These are phyloP conservation scores for Ctenoplectra terminalis DNA, from an alignment of 1,140 invertebrate genomes.

Conservation along the genomic window DNA sequence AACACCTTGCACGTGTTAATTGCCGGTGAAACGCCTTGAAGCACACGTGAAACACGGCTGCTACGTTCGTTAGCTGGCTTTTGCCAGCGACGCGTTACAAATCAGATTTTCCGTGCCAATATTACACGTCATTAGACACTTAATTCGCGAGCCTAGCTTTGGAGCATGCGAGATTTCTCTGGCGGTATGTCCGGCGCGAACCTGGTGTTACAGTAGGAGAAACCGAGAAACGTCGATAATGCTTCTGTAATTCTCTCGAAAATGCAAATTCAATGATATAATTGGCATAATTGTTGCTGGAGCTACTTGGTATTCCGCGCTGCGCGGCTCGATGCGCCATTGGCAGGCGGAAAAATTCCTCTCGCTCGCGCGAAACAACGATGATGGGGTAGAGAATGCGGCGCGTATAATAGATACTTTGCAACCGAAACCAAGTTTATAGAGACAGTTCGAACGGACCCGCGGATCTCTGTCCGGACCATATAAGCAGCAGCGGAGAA, in stretches of 20 bases:
- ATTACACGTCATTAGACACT: constrained; percentile 28
- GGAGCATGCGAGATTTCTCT: background rate
- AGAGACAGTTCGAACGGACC: background rate
- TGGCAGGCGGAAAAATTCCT: background rate
- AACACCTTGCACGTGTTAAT: constrained; percentile 32
- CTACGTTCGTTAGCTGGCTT: constrained; percentile 9
- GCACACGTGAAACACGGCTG: background rate
- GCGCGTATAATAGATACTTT: background rate
- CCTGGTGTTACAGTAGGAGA: background rate
- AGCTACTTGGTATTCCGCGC: constrained; percentile 12
- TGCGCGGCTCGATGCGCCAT: background rate
- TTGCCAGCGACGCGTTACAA: constrained; percentile 34
- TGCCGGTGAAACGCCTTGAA: constrained; percentile 5
- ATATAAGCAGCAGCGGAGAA: constrained; percentile 21
- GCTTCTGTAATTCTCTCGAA: background rate
- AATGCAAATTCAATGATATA: constrained; percentile 21
- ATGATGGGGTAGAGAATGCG: background rate
- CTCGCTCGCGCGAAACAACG: background rate
- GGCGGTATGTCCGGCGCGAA: background rate
- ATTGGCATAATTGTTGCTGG: constrained; percentile 12
- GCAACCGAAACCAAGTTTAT: background rate
- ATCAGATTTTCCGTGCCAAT: constrained; percentile 33
- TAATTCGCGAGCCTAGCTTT: background rate
- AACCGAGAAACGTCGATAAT: constrained; percentile 15
- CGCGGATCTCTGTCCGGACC: background rate